Conservation (phyloP, 2,797 vertebrate genomes). For the Notolepis coatsorum region DNA sequence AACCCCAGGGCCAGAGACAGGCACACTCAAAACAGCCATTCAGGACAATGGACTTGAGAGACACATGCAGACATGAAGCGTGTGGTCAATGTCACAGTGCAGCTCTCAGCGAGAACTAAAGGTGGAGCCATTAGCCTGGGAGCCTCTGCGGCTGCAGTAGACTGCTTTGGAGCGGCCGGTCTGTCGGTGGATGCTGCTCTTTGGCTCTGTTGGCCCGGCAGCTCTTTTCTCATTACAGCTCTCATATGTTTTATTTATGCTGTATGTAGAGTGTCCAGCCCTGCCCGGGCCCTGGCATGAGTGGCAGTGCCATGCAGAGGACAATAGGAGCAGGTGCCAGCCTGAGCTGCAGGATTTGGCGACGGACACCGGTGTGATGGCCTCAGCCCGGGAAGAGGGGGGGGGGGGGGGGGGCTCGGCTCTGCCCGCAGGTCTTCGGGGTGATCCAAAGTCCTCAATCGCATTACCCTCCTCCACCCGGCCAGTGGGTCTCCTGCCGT, state of each 20-base stretch:
- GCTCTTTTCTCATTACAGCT: slow-evolving; percentile 79
- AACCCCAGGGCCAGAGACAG: slow-evolving; percentile 56
- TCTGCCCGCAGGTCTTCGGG: slow-evolving; percentile 66
- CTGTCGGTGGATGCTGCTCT: slow-evolving; percentile 46
- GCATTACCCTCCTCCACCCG: slow-evolving; percentile 75
- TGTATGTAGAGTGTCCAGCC: slow-evolving; percentile 81
- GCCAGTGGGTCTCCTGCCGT: slow-evolving; percentile 54
- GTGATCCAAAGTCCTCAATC: slow-evolving; percentile 76
- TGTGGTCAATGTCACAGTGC: slow-evolving; percentile 52
- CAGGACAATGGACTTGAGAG: slow-evolving; percentile 66
- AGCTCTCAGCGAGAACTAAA: slow-evolving; percentile 39
- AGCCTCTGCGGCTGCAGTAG: slow-evolving; percentile 1
- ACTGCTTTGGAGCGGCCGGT: slow-evolving; percentile 28
- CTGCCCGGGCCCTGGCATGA: slow-evolving; percentile 69
- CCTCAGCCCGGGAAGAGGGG: slow-evolving; percentile 46
- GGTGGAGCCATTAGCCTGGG: slow-evolving; percentile 56
- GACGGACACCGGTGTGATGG: slow-evolving; percentile 48
- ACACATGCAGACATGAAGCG: slow-evolving; percentile 22
- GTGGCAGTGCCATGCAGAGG: slow-evolving; percentile 72
- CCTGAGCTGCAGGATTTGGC: slow-evolving; percentile 72
- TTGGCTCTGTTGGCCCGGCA: slow-evolving; percentile 65
- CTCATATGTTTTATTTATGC: slow-evolving; percentile 86
- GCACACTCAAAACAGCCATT: slow-evolving; percentile 51
- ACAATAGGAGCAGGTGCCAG: slow-evolving; percentile 72
- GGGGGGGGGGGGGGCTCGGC: slow-evolving; percentile 30